These are phyloP conservation scores for Fulmarus glacialis DNA, from an alignment of 2,113 vertebrate genomes.

Conservation along the genomic window DNA sequence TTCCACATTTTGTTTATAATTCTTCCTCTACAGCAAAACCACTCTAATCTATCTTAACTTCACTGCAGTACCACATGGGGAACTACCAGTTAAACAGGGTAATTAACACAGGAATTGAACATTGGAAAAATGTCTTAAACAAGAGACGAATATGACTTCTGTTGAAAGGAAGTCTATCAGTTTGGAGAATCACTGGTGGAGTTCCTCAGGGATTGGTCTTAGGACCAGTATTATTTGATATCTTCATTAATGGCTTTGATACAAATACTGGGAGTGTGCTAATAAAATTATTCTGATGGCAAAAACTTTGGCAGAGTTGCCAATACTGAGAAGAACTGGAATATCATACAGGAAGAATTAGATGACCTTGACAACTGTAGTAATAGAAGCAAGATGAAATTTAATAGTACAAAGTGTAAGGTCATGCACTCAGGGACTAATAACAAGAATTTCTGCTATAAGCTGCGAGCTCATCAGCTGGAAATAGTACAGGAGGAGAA, in stretches of 20 bases:
- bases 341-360: conserved; percentile 55
- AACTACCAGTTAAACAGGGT: background rate
- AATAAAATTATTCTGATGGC: conserved; percentile 29
- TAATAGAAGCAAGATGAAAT: conserved; percentile 60
- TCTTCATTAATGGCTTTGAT: background rate
- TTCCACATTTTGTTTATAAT: background rate
- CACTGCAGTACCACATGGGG: background rate
- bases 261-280: background rate
- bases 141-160: background rate
- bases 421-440: conserved; percentile 59
- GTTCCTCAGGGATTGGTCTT: background rate
- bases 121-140: background rate
- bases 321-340: background rate
- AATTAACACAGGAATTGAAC: background rate
- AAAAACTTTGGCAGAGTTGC: conserved; percentile 25
- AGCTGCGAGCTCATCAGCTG: conserved; percentile 57
- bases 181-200: background rate
- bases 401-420: conserved; percentile 65
- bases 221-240: background rate
- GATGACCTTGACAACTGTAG: conserved; percentile 47
- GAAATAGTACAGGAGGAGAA: conserved; percentile 64
- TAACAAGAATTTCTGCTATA: conserved; percentile 60
- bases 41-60: background rate
- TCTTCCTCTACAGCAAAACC: background rate
- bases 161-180: background rate